Evolutionary conservation across 2,888 invertebrate genomes (phyloP), one percentile per base, ranked within the genome.

Genomic region (Lamproptera curius): DNA sequence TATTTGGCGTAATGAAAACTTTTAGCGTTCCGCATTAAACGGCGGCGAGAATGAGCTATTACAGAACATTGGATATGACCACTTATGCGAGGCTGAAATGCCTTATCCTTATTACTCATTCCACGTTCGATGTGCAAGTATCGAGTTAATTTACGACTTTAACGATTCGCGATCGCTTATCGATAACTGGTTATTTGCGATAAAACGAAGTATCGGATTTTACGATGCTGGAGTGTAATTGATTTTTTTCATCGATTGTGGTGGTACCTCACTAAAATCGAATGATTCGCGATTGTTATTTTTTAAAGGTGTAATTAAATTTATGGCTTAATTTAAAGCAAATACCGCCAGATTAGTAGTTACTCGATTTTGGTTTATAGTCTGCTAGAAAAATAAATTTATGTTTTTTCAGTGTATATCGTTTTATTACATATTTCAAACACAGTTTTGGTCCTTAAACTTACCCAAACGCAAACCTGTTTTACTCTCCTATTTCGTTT

Each of bases 181-280:
- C 67, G 71, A 62, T 62, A 66, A 66, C 61, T 61, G 54, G 52
- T 65, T 61, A 58, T 63, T 63, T 57, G 50, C 56, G 55, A 63
- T 63, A 57, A 59, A 56, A 44, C 44, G 28, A 16, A 42, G 36
- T 42, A 47, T 40, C 51, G 34, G 37, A 54, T 56, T 60, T 65
- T 66, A 62, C 59, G 56, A 60, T 61, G 59, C 51, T 48, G 61
- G 63, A 50, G 23, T 51, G 62, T 73, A 73, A 74, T 73, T 67
- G 72, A 67, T 65, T 72, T 68, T 50, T 59, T n/a, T 11, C n/a
- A n/a, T n/a, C 63, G 67, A 69, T 68, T 59, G 42, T 51, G 2
- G 16, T 6, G 15, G 16, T 35, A 16, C 2, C 42, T 23, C 36
- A 37, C 37, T 9, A 15, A 16, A 14, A 14, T 38, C 26, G 34